A percentile compares a stretch with the other conserved stretches of the same genome.
Conservation (phyloP, 1,140 invertebrate species). For the Drosophila orena region DNA sequence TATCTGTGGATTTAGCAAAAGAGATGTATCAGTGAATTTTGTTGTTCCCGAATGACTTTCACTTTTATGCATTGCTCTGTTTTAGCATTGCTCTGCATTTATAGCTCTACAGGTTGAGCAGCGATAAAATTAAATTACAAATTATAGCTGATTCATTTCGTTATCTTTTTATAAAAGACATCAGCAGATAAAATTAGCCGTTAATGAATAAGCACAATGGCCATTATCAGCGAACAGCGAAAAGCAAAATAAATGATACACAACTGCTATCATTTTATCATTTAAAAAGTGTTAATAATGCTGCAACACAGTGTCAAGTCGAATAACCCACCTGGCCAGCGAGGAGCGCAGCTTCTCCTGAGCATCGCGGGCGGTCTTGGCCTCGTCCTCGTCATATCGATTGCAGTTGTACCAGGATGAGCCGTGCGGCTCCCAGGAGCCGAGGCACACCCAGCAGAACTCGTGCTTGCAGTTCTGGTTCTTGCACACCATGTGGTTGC, state of each 20-base stretch:
- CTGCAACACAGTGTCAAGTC: neutral
- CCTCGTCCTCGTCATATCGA: constrained; percentile 98
- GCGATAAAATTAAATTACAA: neutral
- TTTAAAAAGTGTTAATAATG: no score
- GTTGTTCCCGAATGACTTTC: neutral
- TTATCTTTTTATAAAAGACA: constrained; percentile 9
- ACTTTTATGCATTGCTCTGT: no score
- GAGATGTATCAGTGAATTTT: no score
- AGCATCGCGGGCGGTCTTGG: constrained; percentile 97
- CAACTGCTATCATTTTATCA: no score
- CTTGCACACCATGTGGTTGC: constrained; percentile 99
- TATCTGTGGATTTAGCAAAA: constrained; percentile 89
- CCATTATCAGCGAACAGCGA: neutral
- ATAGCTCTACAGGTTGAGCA: neutral
- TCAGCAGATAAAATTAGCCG: constrained; percentile 12
- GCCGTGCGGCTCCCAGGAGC: constrained; percentile 99
- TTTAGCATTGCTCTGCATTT: neutral
- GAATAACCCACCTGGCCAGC: constrained; percentile 83
- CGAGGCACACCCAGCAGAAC: constrained; percentile 99
- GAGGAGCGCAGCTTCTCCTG: constrained; percentile 97
- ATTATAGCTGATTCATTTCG: constrained; percentile 13
- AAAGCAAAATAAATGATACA: neutral
- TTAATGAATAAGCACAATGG: neutral
- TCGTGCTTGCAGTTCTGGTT: constrained; percentile 99
- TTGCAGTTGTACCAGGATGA: constrained; percentile 99